phyloP scores from a whole-genome alignment of 2,797 vertebrate genomes.

The Borostomias antarcticus region DNA sequence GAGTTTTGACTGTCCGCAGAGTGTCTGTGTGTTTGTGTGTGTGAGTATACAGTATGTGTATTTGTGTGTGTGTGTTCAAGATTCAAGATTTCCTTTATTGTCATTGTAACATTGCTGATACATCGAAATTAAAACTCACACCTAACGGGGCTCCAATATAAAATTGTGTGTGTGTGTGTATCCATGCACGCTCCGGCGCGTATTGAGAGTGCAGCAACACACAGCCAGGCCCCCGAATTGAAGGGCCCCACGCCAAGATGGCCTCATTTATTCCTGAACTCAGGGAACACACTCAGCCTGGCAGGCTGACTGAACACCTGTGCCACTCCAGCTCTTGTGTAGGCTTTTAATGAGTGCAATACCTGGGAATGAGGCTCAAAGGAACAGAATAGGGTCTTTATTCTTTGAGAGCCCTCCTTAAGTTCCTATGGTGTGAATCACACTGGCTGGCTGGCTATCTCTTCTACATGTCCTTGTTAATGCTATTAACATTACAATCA shows the following conservation, averaged over 20 bases:
- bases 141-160: too few relatives aligned
- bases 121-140: too few relatives aligned
- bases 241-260: slow-evolving; percentile 1
- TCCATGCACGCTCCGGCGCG: too few relatives aligned
- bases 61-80: too few relatives aligned
- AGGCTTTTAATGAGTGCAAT: slow-evolving; percentile 47
- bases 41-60: too few relatives aligned
- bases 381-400: slow-evolving; percentile 7
- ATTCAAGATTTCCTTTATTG: too few relatives aligned
- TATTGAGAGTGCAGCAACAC: background rate
- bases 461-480: background rate
- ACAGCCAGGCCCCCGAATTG: slow-evolving; percentile 8
- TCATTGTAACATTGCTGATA: too few relatives aligned
- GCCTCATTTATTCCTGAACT: background rate
- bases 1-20: too few relatives aligned
- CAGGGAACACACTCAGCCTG: background rate
- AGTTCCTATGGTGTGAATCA: slow-evolving; percentile 24
- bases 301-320: slow-evolving; percentile 3
- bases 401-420: slow-evolving; percentile 14
- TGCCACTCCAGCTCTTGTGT: slow-evolving; percentile 8
- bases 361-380: slow-evolving; percentile 36
- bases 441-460: background rate
- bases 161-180: too few relatives aligned
- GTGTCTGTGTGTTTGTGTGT: too few relatives aligned
- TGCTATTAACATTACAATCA: background rate